Conservation (phyloP, 2,797 vertebrate species). For the Typhlichthys eigenmanni region DNA sequence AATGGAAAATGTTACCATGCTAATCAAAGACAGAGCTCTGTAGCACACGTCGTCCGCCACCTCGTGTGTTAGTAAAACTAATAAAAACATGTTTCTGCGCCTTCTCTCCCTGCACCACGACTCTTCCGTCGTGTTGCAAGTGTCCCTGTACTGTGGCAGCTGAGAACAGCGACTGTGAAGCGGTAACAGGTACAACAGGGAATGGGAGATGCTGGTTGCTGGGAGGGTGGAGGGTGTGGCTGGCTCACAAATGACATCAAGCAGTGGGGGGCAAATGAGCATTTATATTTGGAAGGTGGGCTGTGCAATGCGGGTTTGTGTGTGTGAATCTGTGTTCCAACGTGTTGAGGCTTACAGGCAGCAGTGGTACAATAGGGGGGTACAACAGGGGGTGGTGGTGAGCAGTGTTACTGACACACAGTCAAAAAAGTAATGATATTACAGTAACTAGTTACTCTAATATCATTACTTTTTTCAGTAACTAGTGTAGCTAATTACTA, state of each 20-base stretch:
- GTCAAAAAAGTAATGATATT: too few relatives aligned
- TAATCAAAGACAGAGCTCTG: constrained; percentile 27
- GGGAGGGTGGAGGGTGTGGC: constrained; percentile 18
- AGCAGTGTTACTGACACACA: background rate
- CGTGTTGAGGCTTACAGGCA: constrained; percentile 71
- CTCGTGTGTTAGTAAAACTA: constrained; percentile 42
- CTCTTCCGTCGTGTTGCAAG: constrained; percentile 31
- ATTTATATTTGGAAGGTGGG: constrained; percentile 57
- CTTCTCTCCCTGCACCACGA: constrained; percentile 21
- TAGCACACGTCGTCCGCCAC: constrained; percentile 14
- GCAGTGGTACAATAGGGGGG: constrained; percentile 60
- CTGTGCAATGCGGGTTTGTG: constrained; percentile 13
- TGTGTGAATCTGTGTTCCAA: constrained; percentile 39
- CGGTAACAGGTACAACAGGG: constrained; percentile 61
- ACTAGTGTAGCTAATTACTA: too few relatives aligned
- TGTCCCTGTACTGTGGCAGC: constrained; percentile 23
- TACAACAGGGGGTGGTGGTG: constrained; percentile 49
- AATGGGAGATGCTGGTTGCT: constrained; percentile 20
- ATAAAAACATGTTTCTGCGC: constrained; percentile 39
- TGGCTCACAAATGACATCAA: constrained; percentile 66
- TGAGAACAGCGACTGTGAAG: constrained; percentile 48
- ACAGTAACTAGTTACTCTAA: too few relatives aligned
- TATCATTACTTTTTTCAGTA: too few relatives aligned
- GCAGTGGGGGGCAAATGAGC: constrained; percentile 65
- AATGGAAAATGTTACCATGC: constrained; percentile 22